Conservation (phyloP, 2,797 vertebrate species). For the Neopelma chrysocephalum region DNA sequence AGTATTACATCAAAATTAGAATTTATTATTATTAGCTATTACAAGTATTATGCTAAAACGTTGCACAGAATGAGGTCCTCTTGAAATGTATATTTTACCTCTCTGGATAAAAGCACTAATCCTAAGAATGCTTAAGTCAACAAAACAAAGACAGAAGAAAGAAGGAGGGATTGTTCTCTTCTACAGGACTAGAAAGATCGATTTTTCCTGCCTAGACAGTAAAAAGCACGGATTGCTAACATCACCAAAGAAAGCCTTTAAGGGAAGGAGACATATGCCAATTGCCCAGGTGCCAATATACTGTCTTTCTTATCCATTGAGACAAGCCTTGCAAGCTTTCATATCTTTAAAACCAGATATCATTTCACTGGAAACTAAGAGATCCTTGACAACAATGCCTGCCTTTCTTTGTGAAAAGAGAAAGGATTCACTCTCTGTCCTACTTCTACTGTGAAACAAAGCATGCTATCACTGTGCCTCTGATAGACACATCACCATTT, state of each 20-base stretch:
- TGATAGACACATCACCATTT: neutral
- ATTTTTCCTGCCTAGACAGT: neutral
- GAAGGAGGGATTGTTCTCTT: neutral
- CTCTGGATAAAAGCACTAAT: neutral
- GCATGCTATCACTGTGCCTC: neutral
- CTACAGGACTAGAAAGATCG: neutral
- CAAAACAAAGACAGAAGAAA: neutral
- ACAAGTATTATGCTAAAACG: neutral
- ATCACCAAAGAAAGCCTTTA: neutral
- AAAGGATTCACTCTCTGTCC: neutral
- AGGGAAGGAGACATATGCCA: neutral
- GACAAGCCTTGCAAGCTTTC: neutral
- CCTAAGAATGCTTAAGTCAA: neutral
- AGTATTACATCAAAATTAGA: neutral
- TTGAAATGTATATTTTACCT: neutral
- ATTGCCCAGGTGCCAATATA: neutral
- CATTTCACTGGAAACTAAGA: neutral
- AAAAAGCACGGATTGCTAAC: neutral
- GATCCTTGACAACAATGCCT: neutral
- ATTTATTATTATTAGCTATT: neutral
- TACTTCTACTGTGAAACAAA: neutral
- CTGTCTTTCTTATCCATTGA: neutral
- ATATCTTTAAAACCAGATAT: neutral
- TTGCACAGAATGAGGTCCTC: neutral
- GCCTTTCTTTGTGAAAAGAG: neutral